Conservation (phyloP, 2,888 invertebrate species). For the Hetaerina titia region DNA sequence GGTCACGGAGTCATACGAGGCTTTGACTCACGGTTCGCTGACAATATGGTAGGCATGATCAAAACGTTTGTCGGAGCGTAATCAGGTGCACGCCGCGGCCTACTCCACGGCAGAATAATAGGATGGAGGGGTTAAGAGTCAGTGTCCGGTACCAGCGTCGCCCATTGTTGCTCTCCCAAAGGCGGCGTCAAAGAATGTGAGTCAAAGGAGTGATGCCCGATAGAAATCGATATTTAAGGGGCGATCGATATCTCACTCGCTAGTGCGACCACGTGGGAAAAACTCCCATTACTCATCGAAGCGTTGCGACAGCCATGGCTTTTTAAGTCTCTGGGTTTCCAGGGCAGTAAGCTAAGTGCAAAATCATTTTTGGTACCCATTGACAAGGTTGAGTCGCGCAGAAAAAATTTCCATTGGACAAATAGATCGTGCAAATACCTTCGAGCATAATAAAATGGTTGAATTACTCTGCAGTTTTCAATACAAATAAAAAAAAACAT, state of each 20-base stretch:
- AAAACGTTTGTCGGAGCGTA: conserved; percentile 4
- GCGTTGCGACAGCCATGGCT: background rate
- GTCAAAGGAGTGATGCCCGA: background rate
- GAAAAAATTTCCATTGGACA: background rate
- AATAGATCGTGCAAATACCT: background rate
- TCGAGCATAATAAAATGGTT: background rate
- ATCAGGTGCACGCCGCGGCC: background rate
- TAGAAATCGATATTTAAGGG: background rate
- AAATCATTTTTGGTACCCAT: background rate
- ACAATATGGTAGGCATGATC: background rate
- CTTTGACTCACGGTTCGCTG: background rate
- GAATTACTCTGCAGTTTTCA: background rate
- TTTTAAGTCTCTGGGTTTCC: background rate
- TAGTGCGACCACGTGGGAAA: background rate
- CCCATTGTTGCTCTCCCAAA: conserved; percentile 15
- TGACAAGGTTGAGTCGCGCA: background rate
- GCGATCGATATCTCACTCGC: conserved; percentile 31
- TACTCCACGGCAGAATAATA: background rate
- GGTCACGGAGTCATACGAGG: conserved; percentile 7
- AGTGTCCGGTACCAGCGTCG: conserved; percentile 35
- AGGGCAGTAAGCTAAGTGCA: conserved; percentile 34
- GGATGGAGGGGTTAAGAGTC: background rate
- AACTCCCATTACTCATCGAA: conserved; percentile 33
- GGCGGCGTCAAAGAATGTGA: background rate
- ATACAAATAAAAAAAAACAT: background rate